Percentiles rank a stretch among this genome's conserved stretches.
These are phyloP conservation scores for Sussaba pulchella DNA, from an alignment of 2,888 invertebrate species.

Conservation along the genomic window DNA sequence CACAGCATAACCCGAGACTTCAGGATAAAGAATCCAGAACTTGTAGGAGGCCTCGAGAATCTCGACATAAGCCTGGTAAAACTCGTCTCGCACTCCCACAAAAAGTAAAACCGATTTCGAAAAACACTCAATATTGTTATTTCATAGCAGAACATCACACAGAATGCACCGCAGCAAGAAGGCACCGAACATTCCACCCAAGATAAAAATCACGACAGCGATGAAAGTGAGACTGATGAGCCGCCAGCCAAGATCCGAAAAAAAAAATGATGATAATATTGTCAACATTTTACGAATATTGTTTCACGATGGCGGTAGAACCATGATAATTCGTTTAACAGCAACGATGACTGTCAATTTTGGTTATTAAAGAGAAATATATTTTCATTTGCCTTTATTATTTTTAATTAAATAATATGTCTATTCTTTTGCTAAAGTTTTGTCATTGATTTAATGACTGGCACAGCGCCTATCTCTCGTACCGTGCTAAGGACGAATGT, in stretches of 20 bases:
- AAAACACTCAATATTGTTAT: slow-evolving; percentile 1
- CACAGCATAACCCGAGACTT: slow-evolving; percentile 89
- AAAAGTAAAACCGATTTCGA: slow-evolving; percentile 1
- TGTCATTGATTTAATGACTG: no score
- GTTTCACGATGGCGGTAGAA: background rate
- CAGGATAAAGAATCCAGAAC: slow-evolving; percentile 85
- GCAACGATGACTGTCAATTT: background rate
- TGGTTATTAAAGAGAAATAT: background rate
- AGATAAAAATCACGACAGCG: slow-evolving; percentile 32
- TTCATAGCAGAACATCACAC: slow-evolving; percentile 60
- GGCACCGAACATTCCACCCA: slow-evolving; percentile 36
- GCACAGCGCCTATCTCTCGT: no score
- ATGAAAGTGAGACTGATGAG: slow-evolving; percentile 21
- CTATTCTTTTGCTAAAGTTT: no score
- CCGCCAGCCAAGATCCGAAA: slow-evolving; percentile 43
- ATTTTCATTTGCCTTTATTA: no score
- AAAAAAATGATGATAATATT: slow-evolving; percentile 33
- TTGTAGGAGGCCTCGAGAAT: slow-evolving; percentile 86
- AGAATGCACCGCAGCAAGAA: slow-evolving; percentile 52
- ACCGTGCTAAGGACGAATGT: no score
- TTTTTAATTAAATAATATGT: no score
- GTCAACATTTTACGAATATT: background rate
- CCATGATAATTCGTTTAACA: background rate
- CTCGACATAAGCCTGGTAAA: slow-evolving; percentile 79
- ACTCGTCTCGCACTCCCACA: slow-evolving; percentile 5